phyloP scores from a whole-genome alignment of 2,888 invertebrate genomes.

The Ashinkailepas kermadecensis region DNA sequence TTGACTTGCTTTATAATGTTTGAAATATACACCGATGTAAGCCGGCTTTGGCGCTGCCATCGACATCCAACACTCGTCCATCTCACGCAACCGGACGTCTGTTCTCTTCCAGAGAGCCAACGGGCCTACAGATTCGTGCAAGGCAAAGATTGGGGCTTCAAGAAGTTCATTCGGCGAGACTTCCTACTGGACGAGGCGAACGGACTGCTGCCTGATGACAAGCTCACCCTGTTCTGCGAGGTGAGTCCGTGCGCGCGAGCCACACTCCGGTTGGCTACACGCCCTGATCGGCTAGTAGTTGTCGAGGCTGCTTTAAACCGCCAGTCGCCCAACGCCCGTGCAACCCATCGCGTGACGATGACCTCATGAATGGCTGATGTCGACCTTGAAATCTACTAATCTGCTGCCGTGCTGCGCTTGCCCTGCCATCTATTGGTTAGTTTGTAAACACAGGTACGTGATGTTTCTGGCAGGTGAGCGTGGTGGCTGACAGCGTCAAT shows the following conservation, averaged over 20 bases:
- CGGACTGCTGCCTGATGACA: constrained; percentile 96
- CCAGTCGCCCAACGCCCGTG: neutral
- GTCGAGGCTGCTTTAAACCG: neutral
- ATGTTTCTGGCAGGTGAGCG: constrained; percentile 30
- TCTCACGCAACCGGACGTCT: too few relatives aligned
- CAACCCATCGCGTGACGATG: constrained; percentile 4
- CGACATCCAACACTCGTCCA: too few relatives aligned
- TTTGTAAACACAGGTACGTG: neutral
- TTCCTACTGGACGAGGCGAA: constrained; percentile 98
- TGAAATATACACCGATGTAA: too few relatives aligned
- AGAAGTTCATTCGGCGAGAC: constrained; percentile 98
- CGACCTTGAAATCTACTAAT: constrained; percentile 4
- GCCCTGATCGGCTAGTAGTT: too few relatives aligned
- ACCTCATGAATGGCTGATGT: constrained; percentile 13
- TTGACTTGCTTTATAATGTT: too few relatives aligned
- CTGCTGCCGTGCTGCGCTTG: too few relatives aligned
- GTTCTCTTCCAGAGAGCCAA: constrained; percentile 56
- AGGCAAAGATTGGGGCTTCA: constrained; percentile 99
- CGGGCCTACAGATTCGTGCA: constrained; percentile 98
- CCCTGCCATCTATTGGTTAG: neutral
- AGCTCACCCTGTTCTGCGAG: constrained; percentile 98
- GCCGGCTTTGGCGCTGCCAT: too few relatives aligned
- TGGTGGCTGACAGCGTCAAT: constrained; percentile 96
- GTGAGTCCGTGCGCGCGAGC: constrained; percentile 47
- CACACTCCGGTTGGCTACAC: too few relatives aligned